Evolutionary conservation across 1,140 invertebrate genomes (phyloP).

Genomic region (Lerema accius): DNA sequence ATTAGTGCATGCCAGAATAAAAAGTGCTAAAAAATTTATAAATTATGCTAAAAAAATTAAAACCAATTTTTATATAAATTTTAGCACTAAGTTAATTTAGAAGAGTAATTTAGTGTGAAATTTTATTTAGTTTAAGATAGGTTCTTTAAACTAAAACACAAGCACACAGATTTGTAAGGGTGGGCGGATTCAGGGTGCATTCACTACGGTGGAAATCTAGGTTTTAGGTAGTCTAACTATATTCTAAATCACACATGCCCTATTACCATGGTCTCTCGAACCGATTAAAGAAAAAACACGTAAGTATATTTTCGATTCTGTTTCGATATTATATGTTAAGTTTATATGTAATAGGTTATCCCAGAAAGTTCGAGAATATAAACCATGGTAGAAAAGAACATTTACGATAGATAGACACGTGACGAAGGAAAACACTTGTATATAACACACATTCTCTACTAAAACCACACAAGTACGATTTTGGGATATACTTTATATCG

Average conservation of each 20-base stretch:
- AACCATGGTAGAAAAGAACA: conserved; percentile 43
- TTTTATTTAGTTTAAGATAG: not conserved
- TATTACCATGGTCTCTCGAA: conserved; percentile 53
- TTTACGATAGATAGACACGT: conserved; percentile 35
- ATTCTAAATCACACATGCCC: conserved; percentile 55
- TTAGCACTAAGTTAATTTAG: not conserved
- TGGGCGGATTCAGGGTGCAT: conserved; percentile 47
- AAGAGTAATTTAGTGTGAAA: not conserved
- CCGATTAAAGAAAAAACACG: conserved; percentile 9
- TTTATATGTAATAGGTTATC: not conserved
- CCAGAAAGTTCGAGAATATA: conserved; percentile 37
- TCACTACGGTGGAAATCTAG: conserved; percentile 46
- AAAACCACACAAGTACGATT: conserved; percentile 27
- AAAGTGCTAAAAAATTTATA: too few relatives aligned
- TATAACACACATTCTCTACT: conserved; percentile 32
- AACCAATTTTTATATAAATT: too few relatives aligned
- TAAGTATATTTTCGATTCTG: too few relatives aligned
- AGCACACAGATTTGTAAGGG: conserved; percentile 33
- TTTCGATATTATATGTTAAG: too few relatives aligned
- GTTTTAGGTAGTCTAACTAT: conserved; percentile 31
- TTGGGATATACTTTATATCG: conserved; percentile 22
- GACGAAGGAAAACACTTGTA: conserved; percentile 36
- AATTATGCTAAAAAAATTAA: too few relatives aligned
- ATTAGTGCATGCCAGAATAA: too few relatives aligned
- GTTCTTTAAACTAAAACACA: conserved; percentile 21